phyloP scores from a whole-genome alignment of 1,140 invertebrate species.

The Drosophila mauritiana region DNA sequence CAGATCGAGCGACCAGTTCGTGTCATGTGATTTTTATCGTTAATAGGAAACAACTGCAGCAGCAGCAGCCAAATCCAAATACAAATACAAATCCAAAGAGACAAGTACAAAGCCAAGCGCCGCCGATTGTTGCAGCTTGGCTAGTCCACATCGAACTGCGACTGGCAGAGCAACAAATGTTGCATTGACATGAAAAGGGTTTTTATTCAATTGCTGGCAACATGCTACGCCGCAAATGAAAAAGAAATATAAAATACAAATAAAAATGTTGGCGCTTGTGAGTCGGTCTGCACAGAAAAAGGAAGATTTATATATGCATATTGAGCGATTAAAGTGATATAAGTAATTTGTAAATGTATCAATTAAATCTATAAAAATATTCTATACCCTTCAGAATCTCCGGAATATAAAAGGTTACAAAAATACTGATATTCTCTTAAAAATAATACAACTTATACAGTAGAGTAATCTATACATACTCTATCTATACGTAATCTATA shows the following conservation, averaged over 20 bases:
- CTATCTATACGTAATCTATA: too few relatives aligned
- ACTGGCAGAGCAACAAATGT: slow-evolving; percentile 68
- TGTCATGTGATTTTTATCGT: slow-evolving; percentile 83
- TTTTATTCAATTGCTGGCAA: slow-evolving; percentile 74
- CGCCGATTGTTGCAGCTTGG: slow-evolving; percentile 58
- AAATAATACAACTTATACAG: too few relatives aligned
- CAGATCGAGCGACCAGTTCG: slow-evolving; percentile 78
- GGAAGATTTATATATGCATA: background rate
- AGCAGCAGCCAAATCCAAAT: slow-evolving; percentile 45
- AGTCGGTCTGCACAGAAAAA: slow-evolving; percentile 32
- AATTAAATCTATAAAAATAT: too few relatives aligned
- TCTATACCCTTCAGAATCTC: too few relatives aligned
- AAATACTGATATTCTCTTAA: too few relatives aligned
- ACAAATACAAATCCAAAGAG: slow-evolving; percentile 30
- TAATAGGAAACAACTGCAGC: slow-evolving; percentile 81
- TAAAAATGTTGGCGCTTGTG: slow-evolving; percentile 15
- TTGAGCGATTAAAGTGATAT: too few relatives aligned
- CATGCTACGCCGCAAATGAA: slow-evolving; percentile 46
- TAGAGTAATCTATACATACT: too few relatives aligned
- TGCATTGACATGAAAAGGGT: slow-evolving; percentile 80
- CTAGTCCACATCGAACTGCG: slow-evolving; percentile 32
- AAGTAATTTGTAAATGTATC: too few relatives aligned
- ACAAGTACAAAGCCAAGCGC: slow-evolving; percentile 67
- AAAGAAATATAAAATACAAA: slow-evolving; percentile 11
- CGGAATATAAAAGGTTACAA: too few relatives aligned